phyloP scores from a whole-genome alignment of 2,888 invertebrate genomes.

The Cheilosia pagana region DNA sequence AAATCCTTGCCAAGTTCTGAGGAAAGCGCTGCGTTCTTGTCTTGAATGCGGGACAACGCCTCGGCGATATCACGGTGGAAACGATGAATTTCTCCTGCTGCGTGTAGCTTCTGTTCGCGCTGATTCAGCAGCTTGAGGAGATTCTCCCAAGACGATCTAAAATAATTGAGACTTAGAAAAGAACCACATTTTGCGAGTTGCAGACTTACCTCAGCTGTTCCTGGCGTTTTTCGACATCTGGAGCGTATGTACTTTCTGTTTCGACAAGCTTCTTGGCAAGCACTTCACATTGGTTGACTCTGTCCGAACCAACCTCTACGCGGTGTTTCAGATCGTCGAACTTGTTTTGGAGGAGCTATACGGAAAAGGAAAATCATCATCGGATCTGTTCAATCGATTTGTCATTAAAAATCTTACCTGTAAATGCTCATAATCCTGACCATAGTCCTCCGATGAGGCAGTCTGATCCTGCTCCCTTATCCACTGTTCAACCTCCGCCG shows the following conservation, averaged over 20 bases:
- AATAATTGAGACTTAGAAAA: not conserved
- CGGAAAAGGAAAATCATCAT: constrained; percentile 44
- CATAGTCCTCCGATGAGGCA: constrained; percentile 96
- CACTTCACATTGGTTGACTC: constrained; percentile 95
- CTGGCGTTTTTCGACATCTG: constrained; percentile 93
- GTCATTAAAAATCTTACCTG: constrained; percentile 84
- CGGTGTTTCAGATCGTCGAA: constrained; percentile 96
- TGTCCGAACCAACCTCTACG: constrained; percentile 94
- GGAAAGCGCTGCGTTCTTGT: constrained; percentile 93
- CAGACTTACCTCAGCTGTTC: constrained; percentile 91
- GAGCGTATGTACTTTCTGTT: constrained; percentile 92
- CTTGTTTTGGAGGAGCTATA: constrained; percentile 92
- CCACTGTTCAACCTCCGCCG: constrained; percentile 95
- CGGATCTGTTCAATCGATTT: not conserved
- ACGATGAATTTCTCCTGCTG: constrained; percentile 98
- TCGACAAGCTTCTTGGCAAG: constrained; percentile 94
- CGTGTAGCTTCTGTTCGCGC: constrained; percentile 93
- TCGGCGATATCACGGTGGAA: constrained; percentile 98
- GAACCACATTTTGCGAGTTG: not conserved
- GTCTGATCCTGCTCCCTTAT: constrained; percentile 95
- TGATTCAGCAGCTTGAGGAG: constrained; percentile 93
- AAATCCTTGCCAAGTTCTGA: constrained; percentile 92
- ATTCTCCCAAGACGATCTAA: constrained; percentile 93
- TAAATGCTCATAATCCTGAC: constrained; percentile 96
- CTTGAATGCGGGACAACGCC: constrained; percentile 93